phyloP scores from a whole-genome alignment of 2,888 invertebrate genomes.

The Tinea pellionella region DNA sequence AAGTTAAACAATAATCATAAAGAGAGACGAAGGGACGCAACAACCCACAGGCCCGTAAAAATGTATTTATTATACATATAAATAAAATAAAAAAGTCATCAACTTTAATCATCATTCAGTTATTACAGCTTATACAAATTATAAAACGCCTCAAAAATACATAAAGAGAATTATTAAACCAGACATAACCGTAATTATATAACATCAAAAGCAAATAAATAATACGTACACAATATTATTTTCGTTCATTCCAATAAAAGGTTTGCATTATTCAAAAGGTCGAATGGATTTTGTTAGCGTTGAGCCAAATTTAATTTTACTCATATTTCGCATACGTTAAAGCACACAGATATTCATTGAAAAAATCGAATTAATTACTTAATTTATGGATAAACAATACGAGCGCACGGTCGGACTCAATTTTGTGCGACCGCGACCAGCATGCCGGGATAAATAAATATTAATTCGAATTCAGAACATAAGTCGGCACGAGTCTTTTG shows the following conservation, averaged over 20 bases:
- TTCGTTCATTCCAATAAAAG: constrained; percentile 46
- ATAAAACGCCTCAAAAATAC: too few relatives aligned
- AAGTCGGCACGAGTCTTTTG: constrained; percentile 2
- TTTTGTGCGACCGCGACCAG: constrained; percentile 4
- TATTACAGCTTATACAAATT: too few relatives aligned
- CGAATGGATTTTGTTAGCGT: constrained; percentile 46
- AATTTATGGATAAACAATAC: constrained; percentile 33
- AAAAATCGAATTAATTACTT: constrained; percentile 37
- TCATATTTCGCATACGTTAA: constrained; percentile 44
- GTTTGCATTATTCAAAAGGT: constrained; percentile 61
- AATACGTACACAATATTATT: constrained; percentile 12
- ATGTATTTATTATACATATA: too few relatives aligned
- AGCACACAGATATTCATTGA: constrained; percentile 32
- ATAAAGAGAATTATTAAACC: not conserved
- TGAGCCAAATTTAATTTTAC: constrained; percentile 48
- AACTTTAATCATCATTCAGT: too few relatives aligned
- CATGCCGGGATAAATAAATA: constrained; percentile 21
- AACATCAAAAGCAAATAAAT: constrained; percentile 23
- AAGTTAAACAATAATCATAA: too few relatives aligned
- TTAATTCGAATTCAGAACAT: constrained; percentile 18
- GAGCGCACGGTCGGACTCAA: constrained; percentile 9
- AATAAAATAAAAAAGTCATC: too few relatives aligned
- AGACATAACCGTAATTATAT: not conserved
- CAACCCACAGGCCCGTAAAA: not conserved
- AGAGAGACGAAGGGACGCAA: too few relatives aligned